These are phyloP conservation scores for Kuschelorhynchus macadamiae DNA, from an alignment of 2,888 invertebrate species.

Conservation along the genomic window DNA sequence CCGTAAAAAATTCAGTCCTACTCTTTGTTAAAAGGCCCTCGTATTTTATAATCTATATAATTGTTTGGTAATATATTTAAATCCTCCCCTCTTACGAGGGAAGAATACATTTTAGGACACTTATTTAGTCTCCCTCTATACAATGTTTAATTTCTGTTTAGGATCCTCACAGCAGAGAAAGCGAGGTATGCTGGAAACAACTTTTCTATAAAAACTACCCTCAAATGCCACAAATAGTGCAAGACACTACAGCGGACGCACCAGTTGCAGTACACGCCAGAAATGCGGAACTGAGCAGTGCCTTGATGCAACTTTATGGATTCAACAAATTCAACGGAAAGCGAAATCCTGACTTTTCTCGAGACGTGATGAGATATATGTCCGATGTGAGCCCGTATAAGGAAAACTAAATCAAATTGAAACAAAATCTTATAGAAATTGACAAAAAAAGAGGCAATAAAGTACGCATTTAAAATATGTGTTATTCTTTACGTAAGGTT, in stretches of 20 bases:
- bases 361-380: constrained; percentile 35
- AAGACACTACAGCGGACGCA: not conserved
- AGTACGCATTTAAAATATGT: too few relatives aligned
- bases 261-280: constrained; percentile 25
- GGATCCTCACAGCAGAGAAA: constrained; percentile 37
- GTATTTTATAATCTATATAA: too few relatives aligned
- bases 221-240: not conserved
- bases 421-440: too few relatives aligned
- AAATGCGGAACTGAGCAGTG: constrained; percentile 48
- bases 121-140: too few relatives aligned
- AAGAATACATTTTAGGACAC: too few relatives aligned
- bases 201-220: constrained; percentile 16
- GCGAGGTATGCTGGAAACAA: constrained; percentile 36
- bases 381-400: constrained; percentile 15
- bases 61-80: too few relatives aligned
- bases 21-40: too few relatives aligned
- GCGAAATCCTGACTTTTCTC: constrained; percentile 41
- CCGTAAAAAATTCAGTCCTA: too few relatives aligned
- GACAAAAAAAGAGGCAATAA: too few relatives aligned
- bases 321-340: constrained; percentile 34
- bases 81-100: too few relatives aligned
- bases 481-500: too few relatives aligned
- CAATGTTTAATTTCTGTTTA: not conserved
- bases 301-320: constrained; percentile 45
- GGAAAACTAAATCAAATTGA: constrained; percentile 11